Conservation (phyloP, 1,140 invertebrate genomes). For the Oryctes rhinoceros region DNA sequence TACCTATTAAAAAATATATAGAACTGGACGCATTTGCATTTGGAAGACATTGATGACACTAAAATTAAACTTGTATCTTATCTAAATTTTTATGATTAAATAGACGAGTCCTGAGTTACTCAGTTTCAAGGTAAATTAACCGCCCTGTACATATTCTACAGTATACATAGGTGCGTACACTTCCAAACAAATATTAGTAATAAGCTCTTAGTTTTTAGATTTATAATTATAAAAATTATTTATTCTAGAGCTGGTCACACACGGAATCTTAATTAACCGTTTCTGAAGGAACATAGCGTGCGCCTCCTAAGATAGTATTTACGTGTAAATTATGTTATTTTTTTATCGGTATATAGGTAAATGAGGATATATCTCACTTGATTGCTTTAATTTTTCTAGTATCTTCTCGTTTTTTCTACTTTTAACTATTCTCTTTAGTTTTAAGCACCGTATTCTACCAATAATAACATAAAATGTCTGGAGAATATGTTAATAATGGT, state of each 20-base stretch:
- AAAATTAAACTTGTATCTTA: no score
- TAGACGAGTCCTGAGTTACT: no score
- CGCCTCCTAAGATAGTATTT: conserved; percentile 24
- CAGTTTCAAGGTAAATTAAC: no score
- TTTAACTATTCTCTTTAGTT: conserved; percentile 9
- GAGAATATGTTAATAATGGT: conserved; percentile 6
- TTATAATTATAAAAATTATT: conserved; percentile 38
- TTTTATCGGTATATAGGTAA: conserved; percentile 24
- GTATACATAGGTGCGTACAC: neutral
- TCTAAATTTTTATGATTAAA: no score
- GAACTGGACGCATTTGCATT: no score
- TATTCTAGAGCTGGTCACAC: conserved; percentile 15
- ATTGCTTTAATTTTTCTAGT: conserved; percentile 32
- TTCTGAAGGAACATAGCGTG: neutral
- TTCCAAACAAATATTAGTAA: neutral
- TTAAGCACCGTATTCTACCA: neutral
- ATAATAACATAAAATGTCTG: neutral
- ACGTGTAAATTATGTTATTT: conserved; percentile 38
- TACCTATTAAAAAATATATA: no score
- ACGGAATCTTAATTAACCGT: conserved; percentile 27
- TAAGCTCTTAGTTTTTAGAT: neutral
- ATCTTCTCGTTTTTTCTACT: neutral
- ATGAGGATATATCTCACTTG: conserved; percentile 15
- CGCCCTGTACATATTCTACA: no score
- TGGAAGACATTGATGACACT: no score